Percentiles rank a stretch among this genome's conserved stretches.
Conservation (phyloP, 92 coral and sea anemone genomes). For the Palythoa grandis region DNA sequence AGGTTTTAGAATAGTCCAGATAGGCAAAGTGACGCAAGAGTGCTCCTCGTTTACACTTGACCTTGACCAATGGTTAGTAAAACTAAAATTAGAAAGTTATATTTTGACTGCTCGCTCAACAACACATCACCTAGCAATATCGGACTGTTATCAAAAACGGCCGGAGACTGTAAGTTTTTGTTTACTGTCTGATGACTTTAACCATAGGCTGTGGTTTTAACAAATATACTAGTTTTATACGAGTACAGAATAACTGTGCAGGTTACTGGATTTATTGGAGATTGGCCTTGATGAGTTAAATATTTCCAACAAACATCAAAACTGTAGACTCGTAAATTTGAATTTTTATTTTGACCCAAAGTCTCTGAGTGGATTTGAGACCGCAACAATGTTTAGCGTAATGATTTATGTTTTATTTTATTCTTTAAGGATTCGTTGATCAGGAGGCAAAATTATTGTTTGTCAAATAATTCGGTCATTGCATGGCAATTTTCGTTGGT, state of each 20-base stretch:
- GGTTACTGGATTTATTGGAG: neutral
- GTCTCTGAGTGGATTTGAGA: neutral
- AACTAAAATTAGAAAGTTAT: slow-evolving; percentile 24
- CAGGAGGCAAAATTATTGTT: neutral
- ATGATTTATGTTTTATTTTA: neutral
- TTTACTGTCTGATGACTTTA: neutral
- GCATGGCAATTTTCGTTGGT: neutral
- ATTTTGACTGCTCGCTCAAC: slow-evolving; percentile 4
- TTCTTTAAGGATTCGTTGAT: neutral
- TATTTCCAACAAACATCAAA: neutral
- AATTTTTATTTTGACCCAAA: neutral
- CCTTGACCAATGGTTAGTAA: slow-evolving; percentile 10
- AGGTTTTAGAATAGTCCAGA: neutral
- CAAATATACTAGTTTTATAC: neutral
- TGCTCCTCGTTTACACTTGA: neutral
- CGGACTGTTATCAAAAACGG: neutral
- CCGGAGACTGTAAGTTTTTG: neutral
- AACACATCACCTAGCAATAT: neutral
- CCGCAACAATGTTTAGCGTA: neutral
- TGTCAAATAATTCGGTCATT: neutral
- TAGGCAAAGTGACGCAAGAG: slow-evolving; percentile 21
- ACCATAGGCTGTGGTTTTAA: neutral
- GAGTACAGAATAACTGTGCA: neutral
- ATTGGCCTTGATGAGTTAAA: neutral
- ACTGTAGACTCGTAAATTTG: neutral